Evolutionary conservation across 2,888 invertebrate genomes (phyloP), one percentile per base, ranked within the genome.

Genomic region (Andrena flavipes): DNA sequence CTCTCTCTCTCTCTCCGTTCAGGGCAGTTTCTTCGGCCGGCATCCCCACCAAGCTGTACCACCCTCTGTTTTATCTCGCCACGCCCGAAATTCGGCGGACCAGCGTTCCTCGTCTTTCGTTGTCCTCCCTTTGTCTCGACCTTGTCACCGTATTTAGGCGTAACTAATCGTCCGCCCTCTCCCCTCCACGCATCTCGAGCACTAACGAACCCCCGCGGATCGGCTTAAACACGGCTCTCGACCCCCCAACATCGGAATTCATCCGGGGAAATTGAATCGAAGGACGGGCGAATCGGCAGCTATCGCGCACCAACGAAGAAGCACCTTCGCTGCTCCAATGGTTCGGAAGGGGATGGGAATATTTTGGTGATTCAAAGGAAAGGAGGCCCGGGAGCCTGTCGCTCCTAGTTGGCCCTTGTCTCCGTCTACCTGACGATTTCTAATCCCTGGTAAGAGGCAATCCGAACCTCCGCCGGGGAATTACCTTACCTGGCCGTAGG

Each of bases 401-500:
- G 42, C 26, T 23, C 2, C 29, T 29, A 26, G 59, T 23, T 42
- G 16, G 59, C 75, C 16, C 60, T 65, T 67, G 63, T 72, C 75
- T 49, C 69, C 74, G 56, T 77, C 70, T 87, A 87, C 84, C 86
- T 88, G 87, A 76, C 82, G 81, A 84, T 88, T 87, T 87, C 86
- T 87, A 85, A 90, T 90, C 90, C 88, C 82, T 59, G 70, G 75
- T 85, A 82, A 86, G 82, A 87, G 86, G 84, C 84, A 80, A 86
- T 79, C 79, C 67, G 67, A 13, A 13, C 64, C 62, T 69, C 74
- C 29, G 1, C 8, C 48, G 54, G 62, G 78, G 79, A 81, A 69
- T 69, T 75, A 77, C 85, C 82, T 86, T 90, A 91, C 91, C 91
- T 90, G 91, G 42, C 48, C 60, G 68, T 73, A 72, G 70, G 80